Conservation (phyloP, 2,113 vertebrate species). For the Plotosus lineatus region DNA sequence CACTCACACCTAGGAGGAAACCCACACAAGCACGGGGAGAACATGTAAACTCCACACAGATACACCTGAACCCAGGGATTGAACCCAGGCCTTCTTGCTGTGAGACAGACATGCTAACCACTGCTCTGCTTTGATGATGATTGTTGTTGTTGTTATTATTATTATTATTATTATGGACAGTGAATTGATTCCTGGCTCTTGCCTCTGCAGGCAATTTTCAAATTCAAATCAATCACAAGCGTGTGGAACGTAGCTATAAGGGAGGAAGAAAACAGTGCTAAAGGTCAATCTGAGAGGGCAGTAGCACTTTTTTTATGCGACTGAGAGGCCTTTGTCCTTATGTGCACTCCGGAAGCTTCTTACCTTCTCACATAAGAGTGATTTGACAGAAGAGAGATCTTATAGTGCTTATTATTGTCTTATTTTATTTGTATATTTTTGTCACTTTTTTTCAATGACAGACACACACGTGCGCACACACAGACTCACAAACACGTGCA, state of each 20-base stretch:
- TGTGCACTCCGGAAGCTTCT: constrained; percentile 27
- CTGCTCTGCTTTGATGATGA: too few species aligned
- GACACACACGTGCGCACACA: not conserved
- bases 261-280: constrained; percentile 13
- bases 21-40: too few species aligned
- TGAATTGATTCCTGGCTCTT: constrained; percentile 4
- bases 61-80: too few species aligned
- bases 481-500: not conserved
- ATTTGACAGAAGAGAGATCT: constrained; percentile 31
- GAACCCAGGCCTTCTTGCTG: too few species aligned
- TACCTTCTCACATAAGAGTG: constrained; percentile 28
- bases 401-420: constrained; percentile 29
- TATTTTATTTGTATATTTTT: not conserved
- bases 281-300: constrained; percentile 22
- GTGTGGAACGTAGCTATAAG: constrained; percentile 11
- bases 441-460: not conserved
- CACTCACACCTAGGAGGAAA: too few species aligned
- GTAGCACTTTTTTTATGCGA: constrained; percentile 1
- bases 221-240: constrained; percentile 39
- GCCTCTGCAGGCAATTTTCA: constrained; percentile 17
- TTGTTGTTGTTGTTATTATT: too few species aligned
- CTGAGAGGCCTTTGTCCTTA: constrained; percentile 39
- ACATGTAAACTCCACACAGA: too few species aligned
- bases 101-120: too few species aligned
- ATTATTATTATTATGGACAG: too few species aligned